Conservation (phyloP, 2,113 vertebrate genomes). For the Megaleporinus macrocephalus region DNA sequence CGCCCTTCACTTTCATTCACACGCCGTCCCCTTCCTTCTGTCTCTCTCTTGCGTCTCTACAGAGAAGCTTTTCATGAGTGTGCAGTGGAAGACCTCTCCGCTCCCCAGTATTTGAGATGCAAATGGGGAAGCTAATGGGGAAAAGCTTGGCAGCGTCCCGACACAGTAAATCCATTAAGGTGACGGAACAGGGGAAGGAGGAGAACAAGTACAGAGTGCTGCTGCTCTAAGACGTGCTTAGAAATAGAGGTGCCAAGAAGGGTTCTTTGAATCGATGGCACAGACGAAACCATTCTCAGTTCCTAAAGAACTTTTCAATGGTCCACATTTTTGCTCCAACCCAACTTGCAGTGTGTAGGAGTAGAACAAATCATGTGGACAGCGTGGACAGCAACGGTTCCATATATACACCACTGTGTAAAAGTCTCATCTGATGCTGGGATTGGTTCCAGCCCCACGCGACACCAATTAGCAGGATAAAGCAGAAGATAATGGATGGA, state of each 20-base stretch:
- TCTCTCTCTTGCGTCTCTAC: neutral
- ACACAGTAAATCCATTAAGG: constrained; percentile 38
- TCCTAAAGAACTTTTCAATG: neutral
- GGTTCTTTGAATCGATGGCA: neutral
- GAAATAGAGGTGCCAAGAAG: neutral
- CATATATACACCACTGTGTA: too few relatives aligned
- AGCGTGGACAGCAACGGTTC: too few relatives aligned
- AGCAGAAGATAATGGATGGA: too few relatives aligned
- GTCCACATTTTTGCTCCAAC: too few relatives aligned
- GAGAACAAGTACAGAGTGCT: constrained; percentile 16
- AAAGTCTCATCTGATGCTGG: too few relatives aligned
- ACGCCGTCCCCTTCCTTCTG: neutral
- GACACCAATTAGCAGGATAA: too few relatives aligned
- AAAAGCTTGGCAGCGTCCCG: constrained; percentile 21
- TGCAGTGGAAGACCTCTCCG: constrained; percentile 7
- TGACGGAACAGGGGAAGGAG: neutral
- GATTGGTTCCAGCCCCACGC: too few relatives aligned
- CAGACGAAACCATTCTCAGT: neutral
- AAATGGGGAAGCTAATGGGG: constrained; percentile 26
- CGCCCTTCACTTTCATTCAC: constrained; percentile 9
- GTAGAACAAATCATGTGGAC: neutral
- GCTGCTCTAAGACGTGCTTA: neutral
- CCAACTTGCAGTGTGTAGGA: too few relatives aligned
- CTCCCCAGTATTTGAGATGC: constrained; percentile 33
- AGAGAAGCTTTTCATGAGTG: constrained; percentile 7